Evolutionary conservation across 2,888 invertebrate genomes (phyloP).

Genomic region (Lasioglossum figueresi): DNA sequence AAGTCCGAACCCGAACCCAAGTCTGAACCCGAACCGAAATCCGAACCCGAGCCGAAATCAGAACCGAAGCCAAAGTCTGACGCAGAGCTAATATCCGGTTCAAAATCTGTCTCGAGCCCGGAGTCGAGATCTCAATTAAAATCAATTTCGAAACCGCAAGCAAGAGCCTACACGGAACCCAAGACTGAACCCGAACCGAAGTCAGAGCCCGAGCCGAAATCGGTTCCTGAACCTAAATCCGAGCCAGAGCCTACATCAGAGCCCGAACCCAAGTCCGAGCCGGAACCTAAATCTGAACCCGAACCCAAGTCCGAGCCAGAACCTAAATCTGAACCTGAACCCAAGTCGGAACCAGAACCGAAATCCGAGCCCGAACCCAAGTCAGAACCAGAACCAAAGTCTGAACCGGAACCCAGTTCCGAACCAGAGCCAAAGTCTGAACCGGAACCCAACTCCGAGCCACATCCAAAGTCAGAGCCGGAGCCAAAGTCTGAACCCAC

Average conservation of each 20-base stretch:
- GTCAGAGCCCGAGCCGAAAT: conserved; percentile 79
- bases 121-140: conserved; percentile 77
- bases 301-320: conserved; percentile 80
- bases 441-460: conserved; percentile 83
- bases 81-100: conserved; percentile 71
- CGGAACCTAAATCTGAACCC: conserved; percentile 83
- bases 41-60: conserved; percentile 79
- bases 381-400: conserved; percentile 69
- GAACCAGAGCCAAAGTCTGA: conserved; percentile 82
- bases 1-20: conserved; percentile 80
- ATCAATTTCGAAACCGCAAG: conserved; percentile 69
- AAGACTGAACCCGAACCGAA: conserved; percentile 78
- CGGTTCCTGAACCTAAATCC: conserved; percentile 82
- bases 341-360: conserved; percentile 78
- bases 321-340: conserved; percentile 80
- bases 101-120: conserved; percentile 82
- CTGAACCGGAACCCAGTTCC: conserved; percentile 82
- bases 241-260: conserved; percentile 82
- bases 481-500: conserved; percentile 82
- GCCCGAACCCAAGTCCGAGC: conserved; percentile 82
- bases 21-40: conserved; percentile 80
- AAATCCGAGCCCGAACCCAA: conserved; percentile 83
- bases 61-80: conserved; percentile 82
- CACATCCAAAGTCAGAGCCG: conserved; percentile 83
- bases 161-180: conserved; percentile 81